These are phyloP conservation scores for Chirona hameri DNA, from an alignment of 2,888 invertebrate species.

Conservation along the genomic window DNA sequence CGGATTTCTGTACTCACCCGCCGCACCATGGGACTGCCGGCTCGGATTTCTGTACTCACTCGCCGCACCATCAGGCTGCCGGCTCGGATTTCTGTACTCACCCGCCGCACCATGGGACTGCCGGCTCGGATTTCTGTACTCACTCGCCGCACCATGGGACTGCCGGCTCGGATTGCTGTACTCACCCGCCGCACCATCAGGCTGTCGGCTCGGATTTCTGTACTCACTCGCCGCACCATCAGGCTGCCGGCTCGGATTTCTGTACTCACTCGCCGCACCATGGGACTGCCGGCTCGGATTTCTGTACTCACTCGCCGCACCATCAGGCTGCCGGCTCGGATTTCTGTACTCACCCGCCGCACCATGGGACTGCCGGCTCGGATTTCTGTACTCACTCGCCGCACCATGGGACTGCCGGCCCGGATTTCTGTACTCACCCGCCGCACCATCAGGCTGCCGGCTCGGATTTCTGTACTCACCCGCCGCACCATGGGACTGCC, in stretches of 20 bases:
- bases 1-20: too few species aligned
- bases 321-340: constrained; percentile 78
- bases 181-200: too few species aligned
- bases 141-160: constrained; percentile 75
- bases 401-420: constrained; percentile 85
- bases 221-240: constrained; percentile 66
- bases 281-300: constrained; percentile 59
- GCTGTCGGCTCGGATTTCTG: constrained; percentile 53
- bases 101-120: too few species aligned
- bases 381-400: constrained; percentile 54
- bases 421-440: too few species aligned
- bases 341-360: too few species aligned
- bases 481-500: constrained; percentile 82
- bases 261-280: too few species aligned
- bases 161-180: constrained; percentile 81
- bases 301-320: constrained; percentile 62
- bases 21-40: constrained; percentile 71
- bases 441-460: constrained; percentile 71
- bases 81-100: too few species aligned
- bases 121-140: constrained; percentile 44
- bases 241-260: constrained; percentile 82
- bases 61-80: constrained; percentile 82
- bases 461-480: constrained; percentile 45
- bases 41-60: constrained; percentile 45
- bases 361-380: constrained; percentile 62